These are phyloP conservation scores for Corapipo altera DNA, from an alignment of 2,113 vertebrate genomes.

Conservation along the genomic window DNA sequence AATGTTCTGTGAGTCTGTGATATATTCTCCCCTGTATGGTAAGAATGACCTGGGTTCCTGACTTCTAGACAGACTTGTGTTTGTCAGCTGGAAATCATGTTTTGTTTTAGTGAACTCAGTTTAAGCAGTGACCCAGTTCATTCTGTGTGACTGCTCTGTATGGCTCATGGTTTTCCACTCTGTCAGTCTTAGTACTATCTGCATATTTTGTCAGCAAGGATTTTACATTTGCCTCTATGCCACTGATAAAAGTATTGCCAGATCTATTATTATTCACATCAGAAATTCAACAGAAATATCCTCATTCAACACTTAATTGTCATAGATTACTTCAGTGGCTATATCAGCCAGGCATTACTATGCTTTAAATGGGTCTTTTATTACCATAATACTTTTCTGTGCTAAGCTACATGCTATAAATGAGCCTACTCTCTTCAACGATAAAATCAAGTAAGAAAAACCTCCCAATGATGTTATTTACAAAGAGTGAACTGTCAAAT, in stretches of 20 bases:
- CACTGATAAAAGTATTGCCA: neutral
- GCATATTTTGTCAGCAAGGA: neutral
- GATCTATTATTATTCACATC: neutral
- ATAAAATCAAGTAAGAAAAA: neutral
- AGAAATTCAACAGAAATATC: neutral
- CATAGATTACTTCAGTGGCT: neutral
- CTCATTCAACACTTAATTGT: neutral
- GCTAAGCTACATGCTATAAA: neutral
- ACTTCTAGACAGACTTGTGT: neutral
- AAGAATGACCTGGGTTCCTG: neutral
- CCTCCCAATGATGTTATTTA: neutral
- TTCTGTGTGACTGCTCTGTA: neutral
- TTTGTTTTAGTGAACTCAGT: neutral
- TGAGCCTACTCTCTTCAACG: neutral
- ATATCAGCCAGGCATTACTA: neutral
- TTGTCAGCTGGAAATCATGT: neutral
- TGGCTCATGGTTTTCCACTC: neutral
- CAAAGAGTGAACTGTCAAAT: neutral
- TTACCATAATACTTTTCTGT: neutral
- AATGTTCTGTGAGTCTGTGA: neutral
- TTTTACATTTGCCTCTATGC: neutral
- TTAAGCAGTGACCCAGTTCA: neutral
- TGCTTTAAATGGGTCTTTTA: neutral
- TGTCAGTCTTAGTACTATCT: neutral
- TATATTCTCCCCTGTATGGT: neutral